Conservation (phyloP, 30 jellyfish, hydroid and myxozoan species). For the Aurelia sp. region DNA sequence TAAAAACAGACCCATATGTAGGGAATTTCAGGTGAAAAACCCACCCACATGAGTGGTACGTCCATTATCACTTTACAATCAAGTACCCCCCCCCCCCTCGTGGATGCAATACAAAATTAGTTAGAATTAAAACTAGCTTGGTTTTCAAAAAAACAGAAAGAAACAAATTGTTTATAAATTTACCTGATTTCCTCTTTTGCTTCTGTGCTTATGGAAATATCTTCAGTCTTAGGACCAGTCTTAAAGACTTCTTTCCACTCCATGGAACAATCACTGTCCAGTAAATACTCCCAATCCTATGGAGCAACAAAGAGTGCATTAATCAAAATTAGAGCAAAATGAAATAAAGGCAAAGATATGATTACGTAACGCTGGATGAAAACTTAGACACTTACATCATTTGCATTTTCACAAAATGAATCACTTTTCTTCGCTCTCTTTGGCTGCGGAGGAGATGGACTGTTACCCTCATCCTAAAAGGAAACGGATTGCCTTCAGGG, state of each 20-base stretch:
- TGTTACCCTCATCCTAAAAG: constrained; percentile 72
- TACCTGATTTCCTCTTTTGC: constrained; percentile 59
- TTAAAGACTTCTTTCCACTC: constrained; percentile 20
- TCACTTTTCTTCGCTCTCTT: constrained; percentile 88
- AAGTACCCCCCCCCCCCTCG: too few relatives aligned
- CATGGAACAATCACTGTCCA: constrained; percentile 32
- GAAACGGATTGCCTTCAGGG: too few relatives aligned
- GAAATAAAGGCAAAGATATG: background rate
- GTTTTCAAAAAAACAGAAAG: too few relatives aligned
- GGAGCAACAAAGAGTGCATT: background rate
- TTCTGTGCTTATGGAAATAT: background rate
- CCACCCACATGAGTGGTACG: too few relatives aligned
- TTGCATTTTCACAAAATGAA: constrained; percentile 57
- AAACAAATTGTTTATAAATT: background rate
- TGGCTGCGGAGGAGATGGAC: constrained; percentile 97
- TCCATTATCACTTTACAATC: too few relatives aligned
- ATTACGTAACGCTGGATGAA: too few relatives aligned
- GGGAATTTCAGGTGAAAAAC: too few relatives aligned
- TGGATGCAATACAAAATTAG: too few relatives aligned
- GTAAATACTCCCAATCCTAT: constrained; percentile 84
- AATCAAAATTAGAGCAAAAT: background rate
- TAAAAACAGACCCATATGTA: too few relatives aligned
- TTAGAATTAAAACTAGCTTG: too few relatives aligned
- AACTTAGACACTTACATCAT: too few relatives aligned
- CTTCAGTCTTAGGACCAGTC: background rate